phyloP scores from a whole-genome alignment of 2,797 vertebrate genomes.

The Sciaenops ocellatus region DNA sequence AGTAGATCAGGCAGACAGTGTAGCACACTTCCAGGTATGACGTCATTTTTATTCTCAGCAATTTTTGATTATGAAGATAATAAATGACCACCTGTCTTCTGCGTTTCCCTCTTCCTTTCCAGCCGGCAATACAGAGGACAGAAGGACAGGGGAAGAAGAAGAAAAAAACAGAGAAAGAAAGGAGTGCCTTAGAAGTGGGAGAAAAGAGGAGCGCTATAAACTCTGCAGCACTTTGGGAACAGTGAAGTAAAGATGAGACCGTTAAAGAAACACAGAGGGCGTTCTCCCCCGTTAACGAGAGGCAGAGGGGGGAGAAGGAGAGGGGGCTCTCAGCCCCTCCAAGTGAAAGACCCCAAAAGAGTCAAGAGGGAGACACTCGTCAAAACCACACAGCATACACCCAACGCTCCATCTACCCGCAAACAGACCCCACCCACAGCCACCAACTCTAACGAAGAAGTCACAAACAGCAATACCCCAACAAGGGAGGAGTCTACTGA shows the following conservation, averaged over 20 bases:
- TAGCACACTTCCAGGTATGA: conserved; percentile 63
- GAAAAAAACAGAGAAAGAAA: conserved; percentile 53
- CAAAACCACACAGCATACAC: conserved; percentile 73
- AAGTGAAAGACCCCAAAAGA: conserved; percentile 83
- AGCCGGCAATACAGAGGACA: conserved; percentile 58
- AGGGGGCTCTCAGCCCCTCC: conserved; percentile 74
- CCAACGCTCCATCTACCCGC: conserved; percentile 63
- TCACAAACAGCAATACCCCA: conserved; percentile 69
- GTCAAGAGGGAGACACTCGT: conserved; percentile 74
- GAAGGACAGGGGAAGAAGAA: conserved; percentile 38
- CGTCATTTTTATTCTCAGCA: conserved; percentile 64
- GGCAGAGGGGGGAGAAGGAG: conserved; percentile 87
- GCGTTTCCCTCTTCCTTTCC: conserved; percentile 59
- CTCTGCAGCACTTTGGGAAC: conserved; percentile 69
- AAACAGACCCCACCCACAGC: conserved; percentile 72
- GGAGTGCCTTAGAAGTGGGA: conserved; percentile 75
- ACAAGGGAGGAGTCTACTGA: conserved; percentile 73
- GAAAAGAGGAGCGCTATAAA: conserved; percentile 49
- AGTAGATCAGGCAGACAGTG: conserved; percentile 47
- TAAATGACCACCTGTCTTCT: conserved; percentile 74
- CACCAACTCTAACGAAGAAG: conserved; percentile 67
- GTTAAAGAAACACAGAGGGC: conserved; percentile 87
- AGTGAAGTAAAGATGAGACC: conserved; percentile 87
- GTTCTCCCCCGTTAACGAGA: conserved; percentile 85
- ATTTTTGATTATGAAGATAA: conserved; percentile 67